Conservation (phyloP, 2,797 vertebrate genomes). For the Gymnoscopelus microlampas region DNA sequence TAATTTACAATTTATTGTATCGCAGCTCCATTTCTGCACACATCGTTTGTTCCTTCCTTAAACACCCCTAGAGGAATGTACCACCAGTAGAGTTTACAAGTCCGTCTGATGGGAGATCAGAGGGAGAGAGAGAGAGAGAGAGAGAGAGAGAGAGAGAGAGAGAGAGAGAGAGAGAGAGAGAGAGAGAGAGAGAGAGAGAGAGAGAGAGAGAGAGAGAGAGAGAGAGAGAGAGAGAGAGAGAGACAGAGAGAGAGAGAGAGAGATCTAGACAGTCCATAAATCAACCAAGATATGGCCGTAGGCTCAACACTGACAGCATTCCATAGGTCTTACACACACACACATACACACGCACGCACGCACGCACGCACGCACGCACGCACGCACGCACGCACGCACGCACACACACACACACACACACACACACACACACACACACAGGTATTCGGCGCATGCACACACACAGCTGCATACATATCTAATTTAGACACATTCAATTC, state of each 20-base stretch:
- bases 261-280: constrained; percentile 58
- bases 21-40: too few relatives aligned
- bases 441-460: constrained; percentile 3
- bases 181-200: neutral
- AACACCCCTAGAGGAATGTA: too few relatives aligned
- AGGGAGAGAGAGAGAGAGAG: constrained; percentile 27
- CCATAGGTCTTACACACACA: constrained; percentile 53
- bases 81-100: too few relatives aligned
- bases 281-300: constrained; percentile 51
- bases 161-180: constrained; percentile 15
- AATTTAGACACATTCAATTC: neutral
- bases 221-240: constrained; percentile 4
- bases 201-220: constrained; percentile 2
- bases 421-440: constrained; percentile 26
- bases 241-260: constrained; percentile 1
- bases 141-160: constrained; percentile 44
- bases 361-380: constrained; percentile 1
- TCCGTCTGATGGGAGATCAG: neutral
- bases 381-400: constrained; percentile 2
- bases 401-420: neutral
- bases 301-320: constrained; percentile 65
- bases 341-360: constrained; percentile 23
- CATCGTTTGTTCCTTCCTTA: too few relatives aligned
- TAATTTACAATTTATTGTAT: too few relatives aligned
- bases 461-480: neutral